A percentile compares a stretch with the other conserved stretches of the same genome.
Conservation (phyloP, 1,140 invertebrate species). For the Bombus waltoni region DNA sequence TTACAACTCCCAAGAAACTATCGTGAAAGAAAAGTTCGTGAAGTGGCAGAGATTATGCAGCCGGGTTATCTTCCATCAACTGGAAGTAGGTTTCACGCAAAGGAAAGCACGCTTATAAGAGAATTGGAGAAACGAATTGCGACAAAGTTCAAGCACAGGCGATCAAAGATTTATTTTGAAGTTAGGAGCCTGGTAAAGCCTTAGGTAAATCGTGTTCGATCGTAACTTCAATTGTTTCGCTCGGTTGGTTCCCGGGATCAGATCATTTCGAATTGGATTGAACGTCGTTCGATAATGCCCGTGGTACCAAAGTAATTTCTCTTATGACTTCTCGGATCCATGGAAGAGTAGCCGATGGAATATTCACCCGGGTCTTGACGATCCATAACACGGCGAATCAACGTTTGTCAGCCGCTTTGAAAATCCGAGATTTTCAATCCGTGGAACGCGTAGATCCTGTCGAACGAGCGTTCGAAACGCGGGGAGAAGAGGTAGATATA, state of each 20-base stretch:
- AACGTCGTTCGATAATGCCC: neutral
- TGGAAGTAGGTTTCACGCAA: neutral
- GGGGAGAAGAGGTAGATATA: neutral
- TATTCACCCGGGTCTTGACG: neutral
- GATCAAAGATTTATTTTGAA: constrained; percentile 1
- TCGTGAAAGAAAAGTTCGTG: neutral
- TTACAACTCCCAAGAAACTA: no score
- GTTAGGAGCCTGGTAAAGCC: neutral
- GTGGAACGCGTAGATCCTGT: constrained; percentile 9
- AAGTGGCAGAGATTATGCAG: neutral
- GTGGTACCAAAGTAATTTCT: neutral
- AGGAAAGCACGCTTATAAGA: no score
- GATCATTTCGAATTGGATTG: neutral
- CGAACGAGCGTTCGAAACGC: neutral
- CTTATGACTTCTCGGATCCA: neutral
- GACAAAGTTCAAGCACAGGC: neutral
- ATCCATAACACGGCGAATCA: constrained; percentile 15
- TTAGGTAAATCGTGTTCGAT: neutral
- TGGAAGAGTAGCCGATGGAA: neutral
- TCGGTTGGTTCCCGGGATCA: neutral
- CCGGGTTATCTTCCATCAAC: neutral
- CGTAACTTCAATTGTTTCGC: constrained; percentile 24
- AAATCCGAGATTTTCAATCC: constrained; percentile 35
- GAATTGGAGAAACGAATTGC: neutral
- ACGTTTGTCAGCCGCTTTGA: constrained; percentile 41